Conservation (phyloP, 2,797 vertebrate species). For the Pipistrellus pygmaeus region DNA sequence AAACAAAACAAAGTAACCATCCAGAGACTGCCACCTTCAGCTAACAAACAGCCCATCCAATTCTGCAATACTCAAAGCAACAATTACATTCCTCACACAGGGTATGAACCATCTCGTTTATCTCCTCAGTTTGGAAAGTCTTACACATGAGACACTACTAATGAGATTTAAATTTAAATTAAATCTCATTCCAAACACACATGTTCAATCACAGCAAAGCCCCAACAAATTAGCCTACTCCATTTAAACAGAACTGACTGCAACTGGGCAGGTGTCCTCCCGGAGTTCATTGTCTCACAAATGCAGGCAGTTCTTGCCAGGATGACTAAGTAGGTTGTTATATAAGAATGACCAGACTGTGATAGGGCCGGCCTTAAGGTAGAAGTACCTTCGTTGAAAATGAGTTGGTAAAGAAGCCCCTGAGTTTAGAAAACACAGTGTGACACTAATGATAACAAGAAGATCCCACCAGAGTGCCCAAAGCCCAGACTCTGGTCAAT, state of each 20-base stretch:
- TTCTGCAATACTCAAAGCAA: slow-evolving; percentile 73
- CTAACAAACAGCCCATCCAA: slow-evolving; percentile 52
- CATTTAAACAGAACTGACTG: slow-evolving; percentile 77
- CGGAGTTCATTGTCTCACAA: slow-evolving; percentile 52
- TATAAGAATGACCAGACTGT: not conserved
- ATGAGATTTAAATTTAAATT: slow-evolving; percentile 87
- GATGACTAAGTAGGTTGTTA: not conserved
- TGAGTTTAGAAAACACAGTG: not conserved
- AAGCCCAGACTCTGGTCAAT: slow-evolving; percentile 1
- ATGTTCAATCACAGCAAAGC: slow-evolving; percentile 85
- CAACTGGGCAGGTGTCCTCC: slow-evolving; percentile 61
- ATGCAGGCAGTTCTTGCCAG: not conserved
- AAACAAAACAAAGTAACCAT: slow-evolving; percentile 53
- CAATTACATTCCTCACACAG: slow-evolving; percentile 75
- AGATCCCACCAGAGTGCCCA: not conserved
- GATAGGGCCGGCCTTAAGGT: not conserved
- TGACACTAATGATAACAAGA: not conserved
- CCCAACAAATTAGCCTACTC: slow-evolving; percentile 84
- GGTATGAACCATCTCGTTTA: slow-evolving; percentile 73
- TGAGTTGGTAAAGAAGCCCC: not conserved
- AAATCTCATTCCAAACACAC: slow-evolving; percentile 86
- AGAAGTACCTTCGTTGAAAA: not conserved
- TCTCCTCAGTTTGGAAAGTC: slow-evolving; percentile 79
- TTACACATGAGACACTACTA: slow-evolving; percentile 85
- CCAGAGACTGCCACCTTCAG: not conserved